Evolutionary conservation across 2,113 vertebrate genomes (phyloP).

Genomic region (Progne subis): DNA sequence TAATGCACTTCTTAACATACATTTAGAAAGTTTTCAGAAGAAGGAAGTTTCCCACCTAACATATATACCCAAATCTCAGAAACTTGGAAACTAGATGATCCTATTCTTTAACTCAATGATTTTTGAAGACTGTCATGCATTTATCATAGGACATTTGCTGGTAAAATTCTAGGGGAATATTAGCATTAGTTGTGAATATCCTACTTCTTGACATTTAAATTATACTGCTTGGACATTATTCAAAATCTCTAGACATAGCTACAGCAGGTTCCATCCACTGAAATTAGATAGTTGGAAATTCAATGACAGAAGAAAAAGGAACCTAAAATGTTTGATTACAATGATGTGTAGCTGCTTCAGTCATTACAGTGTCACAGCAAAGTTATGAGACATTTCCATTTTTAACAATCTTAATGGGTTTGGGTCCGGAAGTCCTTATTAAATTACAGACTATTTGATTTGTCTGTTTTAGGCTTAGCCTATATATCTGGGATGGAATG

Average conservation of each 20-base stretch:
- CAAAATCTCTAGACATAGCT: background rate
- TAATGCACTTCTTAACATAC: background rate
- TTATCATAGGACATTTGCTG: background rate
- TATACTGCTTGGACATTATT: background rate
- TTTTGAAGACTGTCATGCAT: background rate
- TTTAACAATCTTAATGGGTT: constrained; percentile 26
- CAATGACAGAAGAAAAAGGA: background rate
- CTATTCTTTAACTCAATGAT: background rate
- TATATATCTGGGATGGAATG: background rate
- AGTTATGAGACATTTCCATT: constrained; percentile 15
- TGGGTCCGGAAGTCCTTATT: background rate
- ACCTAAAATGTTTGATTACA: background rate
- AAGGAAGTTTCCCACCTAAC: background rate
- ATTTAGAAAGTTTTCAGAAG: background rate
- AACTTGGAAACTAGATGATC: background rate
- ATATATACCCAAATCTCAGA: background rate
- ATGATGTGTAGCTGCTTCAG: background rate
- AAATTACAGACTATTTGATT: constrained; percentile 12
- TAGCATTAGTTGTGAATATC: background rate
- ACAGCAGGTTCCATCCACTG: background rate
- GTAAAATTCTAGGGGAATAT: background rate
- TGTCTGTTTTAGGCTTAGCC: background rate
- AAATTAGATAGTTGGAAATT: background rate
- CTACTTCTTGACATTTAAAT: constrained; percentile 34
- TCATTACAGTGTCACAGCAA: background rate